phyloP scores from a whole-genome alignment of 2,113 vertebrate genomes.

The Cygnus buccinator region DNA sequence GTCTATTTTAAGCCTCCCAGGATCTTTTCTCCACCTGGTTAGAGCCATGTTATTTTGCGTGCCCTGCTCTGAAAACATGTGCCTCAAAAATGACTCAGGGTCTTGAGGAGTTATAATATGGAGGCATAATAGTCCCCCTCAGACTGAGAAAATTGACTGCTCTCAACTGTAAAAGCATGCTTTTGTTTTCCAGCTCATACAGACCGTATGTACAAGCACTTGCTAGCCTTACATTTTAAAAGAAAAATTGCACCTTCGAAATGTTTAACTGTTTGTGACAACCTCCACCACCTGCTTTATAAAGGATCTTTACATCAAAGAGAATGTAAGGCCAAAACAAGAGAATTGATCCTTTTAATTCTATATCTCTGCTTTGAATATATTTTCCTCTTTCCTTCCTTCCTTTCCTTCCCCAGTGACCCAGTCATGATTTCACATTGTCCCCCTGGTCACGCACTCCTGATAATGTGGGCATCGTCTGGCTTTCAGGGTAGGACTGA shows the following conservation, averaged over 20 bases:
- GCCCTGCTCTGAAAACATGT: conserved; percentile 1
- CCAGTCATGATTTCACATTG: neutral
- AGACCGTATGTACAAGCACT: neutral
- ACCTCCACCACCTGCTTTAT: neutral
- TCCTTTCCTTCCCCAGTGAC: neutral
- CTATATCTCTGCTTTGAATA: neutral
- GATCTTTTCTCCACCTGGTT: neutral
- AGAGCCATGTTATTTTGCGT: neutral
- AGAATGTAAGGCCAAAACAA: neutral
- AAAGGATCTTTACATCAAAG: neutral
- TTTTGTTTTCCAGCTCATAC: neutral
- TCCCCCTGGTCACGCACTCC: neutral
- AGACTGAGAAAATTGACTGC: neutral
- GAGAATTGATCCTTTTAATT: neutral
- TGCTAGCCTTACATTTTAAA: neutral
- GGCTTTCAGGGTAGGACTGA: neutral
- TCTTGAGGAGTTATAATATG: neutral
- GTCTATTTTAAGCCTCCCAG: conserved; percentile 15
- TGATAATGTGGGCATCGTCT: neutral
- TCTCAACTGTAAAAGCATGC: neutral
- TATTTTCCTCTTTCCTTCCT: neutral
- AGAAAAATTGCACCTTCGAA: neutral
- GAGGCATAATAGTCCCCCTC: neutral
- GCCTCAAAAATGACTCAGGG: neutral
- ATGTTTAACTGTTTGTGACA: neutral